phyloP scores from a whole-genome alignment of 2,888 invertebrate species.

The Athalia rosae region DNA sequence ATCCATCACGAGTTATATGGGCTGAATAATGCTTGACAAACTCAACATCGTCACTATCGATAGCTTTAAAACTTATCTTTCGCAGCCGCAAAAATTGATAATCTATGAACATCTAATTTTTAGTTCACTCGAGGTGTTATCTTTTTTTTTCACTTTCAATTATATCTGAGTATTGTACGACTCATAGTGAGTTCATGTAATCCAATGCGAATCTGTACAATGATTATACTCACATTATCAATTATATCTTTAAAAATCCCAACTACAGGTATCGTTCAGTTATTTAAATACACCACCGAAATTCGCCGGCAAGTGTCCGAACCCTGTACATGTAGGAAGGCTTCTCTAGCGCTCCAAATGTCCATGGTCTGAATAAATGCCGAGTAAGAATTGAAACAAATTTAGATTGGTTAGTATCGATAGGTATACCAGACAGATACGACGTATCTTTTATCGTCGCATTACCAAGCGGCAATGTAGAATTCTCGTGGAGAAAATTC shows the following conservation, averaged over 20 bases:
- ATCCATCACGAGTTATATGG: no score
- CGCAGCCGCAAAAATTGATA: no score
- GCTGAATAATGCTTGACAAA: no score
- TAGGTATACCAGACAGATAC: not conserved
- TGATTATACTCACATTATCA: slow-evolving; percentile 18
- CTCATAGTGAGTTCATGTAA: not conserved
- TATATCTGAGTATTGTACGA: not conserved
- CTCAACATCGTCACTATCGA: no score
- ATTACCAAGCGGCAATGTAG: no score
- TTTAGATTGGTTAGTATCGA: not conserved
- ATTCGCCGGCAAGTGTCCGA: no score
- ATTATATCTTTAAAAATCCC: not conserved
- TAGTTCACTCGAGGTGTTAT: not conserved
- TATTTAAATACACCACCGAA: not conserved
- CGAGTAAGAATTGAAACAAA: not conserved
- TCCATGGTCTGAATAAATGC: not conserved
- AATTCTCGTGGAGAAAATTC: no score
- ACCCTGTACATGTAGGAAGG: no score
- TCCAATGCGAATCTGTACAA: slow-evolving; percentile 18
- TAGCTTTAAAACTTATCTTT: no score
- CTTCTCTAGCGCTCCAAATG: not conserved
- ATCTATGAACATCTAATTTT: no score
- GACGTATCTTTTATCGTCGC: no score
- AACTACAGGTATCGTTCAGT: not conserved
- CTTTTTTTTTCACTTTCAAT: not conserved